phyloP scores from a whole-genome alignment of 2,888 invertebrate genomes.

The Eupsilia transversa region DNA sequence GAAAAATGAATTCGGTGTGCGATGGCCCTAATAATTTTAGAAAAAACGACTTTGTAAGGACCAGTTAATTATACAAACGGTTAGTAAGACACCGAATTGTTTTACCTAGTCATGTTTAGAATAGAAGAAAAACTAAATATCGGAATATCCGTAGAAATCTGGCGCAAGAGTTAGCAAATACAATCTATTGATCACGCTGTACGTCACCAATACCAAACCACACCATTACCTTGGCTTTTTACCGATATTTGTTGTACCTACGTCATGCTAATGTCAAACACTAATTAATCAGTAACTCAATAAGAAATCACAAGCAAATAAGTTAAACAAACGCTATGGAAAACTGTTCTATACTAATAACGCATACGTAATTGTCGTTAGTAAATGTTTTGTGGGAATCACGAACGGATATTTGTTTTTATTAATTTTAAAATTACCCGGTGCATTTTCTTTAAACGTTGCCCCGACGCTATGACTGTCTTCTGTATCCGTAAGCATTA shows the following conservation, averaged over 20 bases:
- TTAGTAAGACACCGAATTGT: background rate
- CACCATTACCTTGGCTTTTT: background rate
- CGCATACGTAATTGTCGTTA: background rate
- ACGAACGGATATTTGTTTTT: background rate
- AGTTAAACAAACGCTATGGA: background rate
- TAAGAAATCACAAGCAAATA: conserved; percentile 36
- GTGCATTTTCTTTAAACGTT: background rate
- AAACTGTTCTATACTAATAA: background rate
- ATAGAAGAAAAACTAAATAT: background rate
- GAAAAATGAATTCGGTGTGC: too few species aligned
- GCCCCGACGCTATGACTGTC: background rate
- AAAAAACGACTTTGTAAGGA: too few species aligned
- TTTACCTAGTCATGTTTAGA: background rate
- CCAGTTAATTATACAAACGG: background rate
- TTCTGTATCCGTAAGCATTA: background rate
- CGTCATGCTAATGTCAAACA: conserved; percentile 19
- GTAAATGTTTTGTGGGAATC: conserved; percentile 30
- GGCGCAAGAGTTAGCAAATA: background rate
- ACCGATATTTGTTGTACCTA: background rate
- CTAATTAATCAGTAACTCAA: background rate
- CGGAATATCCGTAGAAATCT: background rate
- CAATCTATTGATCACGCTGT: conserved; percentile 8
- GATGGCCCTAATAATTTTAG: too few species aligned
- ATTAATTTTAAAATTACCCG: background rate
- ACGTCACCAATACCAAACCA: conserved; percentile 20